Conservation (phyloP, 2,888 invertebrate species). For the Oithona nana region DNA sequence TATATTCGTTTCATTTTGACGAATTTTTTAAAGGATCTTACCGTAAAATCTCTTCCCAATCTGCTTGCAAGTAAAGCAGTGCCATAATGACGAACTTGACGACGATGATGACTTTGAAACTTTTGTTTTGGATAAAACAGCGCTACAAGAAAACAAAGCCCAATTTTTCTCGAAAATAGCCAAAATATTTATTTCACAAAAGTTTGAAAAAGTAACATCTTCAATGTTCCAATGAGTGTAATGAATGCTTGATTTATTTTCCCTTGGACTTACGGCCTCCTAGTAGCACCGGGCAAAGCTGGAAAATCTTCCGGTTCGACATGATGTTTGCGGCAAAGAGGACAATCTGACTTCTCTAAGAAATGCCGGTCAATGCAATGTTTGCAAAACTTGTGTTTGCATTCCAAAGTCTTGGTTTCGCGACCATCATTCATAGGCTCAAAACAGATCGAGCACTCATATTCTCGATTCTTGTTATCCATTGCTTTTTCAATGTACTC, state of each 20-base stretch:
- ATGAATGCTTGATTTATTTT: background rate
- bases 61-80: background rate
- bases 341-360: background rate
- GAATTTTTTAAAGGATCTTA: too few relatives aligned
- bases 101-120: too few relatives aligned
- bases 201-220: too few relatives aligned
- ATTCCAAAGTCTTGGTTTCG: background rate
- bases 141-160: background rate
- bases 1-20: too few relatives aligned
- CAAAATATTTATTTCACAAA: background rate
- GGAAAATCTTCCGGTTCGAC: background rate
- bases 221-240: too few relatives aligned
- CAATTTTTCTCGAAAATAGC: background rate
- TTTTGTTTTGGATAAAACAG: background rate
- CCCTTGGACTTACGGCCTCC: background rate
- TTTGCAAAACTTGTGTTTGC: background rate
- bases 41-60: background rate
- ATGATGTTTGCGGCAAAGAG: background rate
- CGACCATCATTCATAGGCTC: background rate
- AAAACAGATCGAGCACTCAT: background rate
- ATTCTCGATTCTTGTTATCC: too few relatives aligned
- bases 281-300: background rate
- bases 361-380: background rate
- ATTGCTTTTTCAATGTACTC: too few relatives aligned
- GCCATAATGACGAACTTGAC: too few relatives aligned